phyloP scores from a whole-genome alignment of 2,797 vertebrate genomes.

The Enteromius paludinosus region DNA sequence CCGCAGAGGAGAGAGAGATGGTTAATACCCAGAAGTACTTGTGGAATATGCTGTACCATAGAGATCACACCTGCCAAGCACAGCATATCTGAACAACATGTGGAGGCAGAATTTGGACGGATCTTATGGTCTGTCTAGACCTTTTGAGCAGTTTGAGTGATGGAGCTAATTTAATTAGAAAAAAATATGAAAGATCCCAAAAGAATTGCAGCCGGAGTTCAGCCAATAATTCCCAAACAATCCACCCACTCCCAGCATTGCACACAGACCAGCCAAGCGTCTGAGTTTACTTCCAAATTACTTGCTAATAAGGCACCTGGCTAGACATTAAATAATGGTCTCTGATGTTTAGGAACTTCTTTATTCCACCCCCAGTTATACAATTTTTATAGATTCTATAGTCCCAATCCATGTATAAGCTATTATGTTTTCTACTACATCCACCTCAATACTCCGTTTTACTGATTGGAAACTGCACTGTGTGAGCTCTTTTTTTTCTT shows the following conservation, averaged over 20 bases:
- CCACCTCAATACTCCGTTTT: background rate
- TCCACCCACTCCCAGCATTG: constrained; percentile 2
- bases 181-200: background rate
- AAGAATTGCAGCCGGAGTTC: constrained; percentile 6
- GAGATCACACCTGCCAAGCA: constrained; percentile 15
- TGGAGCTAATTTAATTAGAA: constrained; percentile 18
- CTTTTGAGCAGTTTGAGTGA: constrained; percentile 7
- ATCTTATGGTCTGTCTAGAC: background rate
- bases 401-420: background rate
- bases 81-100: constrained; percentile 6
- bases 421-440: background rate
- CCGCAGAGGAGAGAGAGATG: background rate
- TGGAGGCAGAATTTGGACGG: background rate
- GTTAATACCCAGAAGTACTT: constrained; percentile 18
- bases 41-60: background rate
- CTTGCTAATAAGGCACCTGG: constrained; percentile 11
- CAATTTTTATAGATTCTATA: no score
- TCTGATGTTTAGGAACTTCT: constrained; percentile 20
- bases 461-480: background rate
- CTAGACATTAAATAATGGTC: background rate
- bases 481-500: background rate
- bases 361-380: background rate
- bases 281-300: constrained; percentile 28
- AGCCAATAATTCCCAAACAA: constrained; percentile 18
- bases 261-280: constrained; percentile 5